Evolutionary conservation across 53 echinoderm and acorn worm species (phyloP).

Genomic region (Paracentrotus lividus): DNA sequence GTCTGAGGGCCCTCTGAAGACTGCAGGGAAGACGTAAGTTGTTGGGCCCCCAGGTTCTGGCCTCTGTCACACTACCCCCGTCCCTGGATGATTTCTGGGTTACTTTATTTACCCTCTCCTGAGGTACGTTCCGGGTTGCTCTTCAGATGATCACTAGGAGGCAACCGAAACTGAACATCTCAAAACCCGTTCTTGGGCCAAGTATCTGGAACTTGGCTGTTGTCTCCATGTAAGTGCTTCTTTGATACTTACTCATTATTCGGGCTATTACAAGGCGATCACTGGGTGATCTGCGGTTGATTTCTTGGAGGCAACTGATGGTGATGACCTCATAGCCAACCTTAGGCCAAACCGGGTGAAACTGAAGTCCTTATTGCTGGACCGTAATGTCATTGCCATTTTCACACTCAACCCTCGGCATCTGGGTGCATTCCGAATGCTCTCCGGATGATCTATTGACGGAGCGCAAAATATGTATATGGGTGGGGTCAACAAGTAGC

Average conservation of each 20-base stretch:
- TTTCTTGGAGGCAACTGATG: too few relatives aligned
- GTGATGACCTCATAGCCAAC: conserved; percentile 21
- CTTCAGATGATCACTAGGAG: too few relatives aligned
- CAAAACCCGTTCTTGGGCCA: not conserved
- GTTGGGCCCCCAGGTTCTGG: conserved; percentile 58
- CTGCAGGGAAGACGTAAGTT: conserved; percentile 17
- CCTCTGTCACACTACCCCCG: not conserved
- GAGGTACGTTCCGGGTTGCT: too few relatives aligned
- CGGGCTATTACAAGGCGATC: too few relatives aligned
- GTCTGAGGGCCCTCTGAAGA: conserved; percentile 59
- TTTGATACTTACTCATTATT: too few relatives aligned
- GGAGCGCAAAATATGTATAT: not conserved
- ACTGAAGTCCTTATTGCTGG: conserved; percentile 2
- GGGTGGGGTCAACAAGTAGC: not conserved
- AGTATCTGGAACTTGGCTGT: conserved; percentile 5
- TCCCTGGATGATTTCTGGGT: too few relatives aligned
- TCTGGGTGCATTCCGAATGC: not conserved
- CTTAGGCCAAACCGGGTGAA: conserved; percentile 32
- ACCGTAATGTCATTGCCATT: conserved; percentile 13
- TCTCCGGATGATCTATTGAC: not conserved
- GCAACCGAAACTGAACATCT: not conserved
- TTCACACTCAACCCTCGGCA: not conserved
- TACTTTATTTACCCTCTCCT: too few relatives aligned
- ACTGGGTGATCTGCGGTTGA: not conserved
- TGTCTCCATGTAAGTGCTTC: conserved; percentile 30